These are phyloP conservation scores for Xestoiulus laeticollis DNA, from an alignment of 2,888 invertebrate genomes.

Conservation along the genomic window DNA sequence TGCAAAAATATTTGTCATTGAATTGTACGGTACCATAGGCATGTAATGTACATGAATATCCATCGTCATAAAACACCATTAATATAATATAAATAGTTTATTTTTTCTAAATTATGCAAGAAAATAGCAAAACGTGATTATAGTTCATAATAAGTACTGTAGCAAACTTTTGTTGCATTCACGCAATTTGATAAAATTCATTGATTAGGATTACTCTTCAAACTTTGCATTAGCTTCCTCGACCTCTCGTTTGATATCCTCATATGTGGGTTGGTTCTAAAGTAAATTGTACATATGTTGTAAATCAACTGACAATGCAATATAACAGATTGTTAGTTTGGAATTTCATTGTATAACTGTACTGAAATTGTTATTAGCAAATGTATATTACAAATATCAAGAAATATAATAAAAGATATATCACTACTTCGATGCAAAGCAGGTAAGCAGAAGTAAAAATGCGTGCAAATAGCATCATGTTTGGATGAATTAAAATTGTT, in stretches of 20 bases:
- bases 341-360: background rate
- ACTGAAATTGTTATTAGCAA: background rate
- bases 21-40: too few relatives aligned
- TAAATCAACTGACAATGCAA: background rate
- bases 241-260: conserved; percentile 54
- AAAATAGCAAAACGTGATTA: conserved; percentile 22
- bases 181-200: background rate
- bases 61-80: too few relatives aligned
- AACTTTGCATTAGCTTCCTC: conserved; percentile 48
- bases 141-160: background rate
- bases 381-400: background rate
- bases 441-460: background rate
- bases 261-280: conserved; percentile 55
- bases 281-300: background rate
- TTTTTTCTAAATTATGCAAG: conserved; percentile 36
- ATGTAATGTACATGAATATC: too few relatives aligned
- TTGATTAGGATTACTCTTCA: background rate
- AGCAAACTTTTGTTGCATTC: conserved; percentile 15
- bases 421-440: background rate
- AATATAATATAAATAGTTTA: conserved; percentile 28
- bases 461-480: background rate
- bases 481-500: too few relatives aligned
- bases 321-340: background rate
- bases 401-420: background rate
- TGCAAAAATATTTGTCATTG: too few relatives aligned